Conservation (phyloP, 2,888 invertebrate genomes). For the Eupithecia exiguata region DNA sequence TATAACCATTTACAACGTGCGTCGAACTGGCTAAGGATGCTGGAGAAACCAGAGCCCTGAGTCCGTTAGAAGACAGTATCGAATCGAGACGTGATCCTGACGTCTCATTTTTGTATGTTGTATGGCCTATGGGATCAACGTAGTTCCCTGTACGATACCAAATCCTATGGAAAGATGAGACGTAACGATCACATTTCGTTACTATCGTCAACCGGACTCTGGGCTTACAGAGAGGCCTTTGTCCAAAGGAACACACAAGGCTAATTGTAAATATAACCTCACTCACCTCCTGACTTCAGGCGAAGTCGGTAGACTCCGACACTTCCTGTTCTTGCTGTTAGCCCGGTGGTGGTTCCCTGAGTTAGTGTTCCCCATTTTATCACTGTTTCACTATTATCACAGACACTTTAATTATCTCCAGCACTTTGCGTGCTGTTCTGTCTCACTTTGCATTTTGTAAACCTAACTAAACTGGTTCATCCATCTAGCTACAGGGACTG, state of each 20-base stretch:
- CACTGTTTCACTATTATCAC: slow-evolving; percentile 40
- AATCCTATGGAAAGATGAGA: neutral
- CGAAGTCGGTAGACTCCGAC: slow-evolving; percentile 90
- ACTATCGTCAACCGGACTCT: neutral
- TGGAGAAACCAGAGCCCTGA: neutral
- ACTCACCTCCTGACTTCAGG: slow-evolving; percentile 89
- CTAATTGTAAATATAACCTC: neutral
- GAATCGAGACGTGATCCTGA: too few relatives aligned
- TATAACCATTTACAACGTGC: neutral
- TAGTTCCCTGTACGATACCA: neutral
- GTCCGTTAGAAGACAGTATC: too few relatives aligned
- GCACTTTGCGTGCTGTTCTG: neutral
- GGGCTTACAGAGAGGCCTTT: neutral
- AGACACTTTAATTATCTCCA: slow-evolving; percentile 20
- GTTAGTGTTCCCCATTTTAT: slow-evolving; percentile 76
- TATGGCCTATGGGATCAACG: neutral
- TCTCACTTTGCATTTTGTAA: slow-evolving; percentile 17
- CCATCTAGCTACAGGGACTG: neutral
- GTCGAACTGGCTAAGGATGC: neutral
- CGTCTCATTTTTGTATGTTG: neutral
- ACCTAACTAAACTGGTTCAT: slow-evolving; percentile 2
- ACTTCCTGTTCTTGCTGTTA: slow-evolving; percentile 82
- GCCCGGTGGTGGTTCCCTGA: slow-evolving; percentile 70
- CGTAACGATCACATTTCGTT: neutral
- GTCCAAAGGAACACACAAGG: neutral